Conservation (phyloP, 1,140 invertebrate species). For the Eumeta japonica region DNA sequence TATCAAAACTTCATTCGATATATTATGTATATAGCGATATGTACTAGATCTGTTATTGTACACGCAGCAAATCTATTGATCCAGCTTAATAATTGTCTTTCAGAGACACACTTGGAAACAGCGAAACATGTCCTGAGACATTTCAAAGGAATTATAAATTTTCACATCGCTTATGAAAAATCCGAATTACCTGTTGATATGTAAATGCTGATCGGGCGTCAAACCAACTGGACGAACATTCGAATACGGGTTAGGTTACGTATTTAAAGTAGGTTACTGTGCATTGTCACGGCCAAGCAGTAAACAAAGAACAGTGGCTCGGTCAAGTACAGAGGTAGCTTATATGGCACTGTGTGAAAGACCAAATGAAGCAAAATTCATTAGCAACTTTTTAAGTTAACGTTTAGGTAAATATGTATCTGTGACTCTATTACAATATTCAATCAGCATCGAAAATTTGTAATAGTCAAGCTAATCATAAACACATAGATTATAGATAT, state of each 20-base stretch:
- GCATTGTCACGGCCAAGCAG: slow-evolving; percentile 24
- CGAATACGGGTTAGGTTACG: slow-evolving; percentile 34
- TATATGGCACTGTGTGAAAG: slow-evolving; percentile 26
- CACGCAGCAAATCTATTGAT: slow-evolving; percentile 5
- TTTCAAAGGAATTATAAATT: slow-evolving; percentile 5
- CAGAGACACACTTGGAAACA: slow-evolving; percentile 4
- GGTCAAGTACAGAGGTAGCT: slow-evolving; percentile 37
- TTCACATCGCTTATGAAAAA: slow-evolving; percentile 3
- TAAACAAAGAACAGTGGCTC: slow-evolving; percentile 33
- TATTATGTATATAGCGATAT: slow-evolving; percentile 7
- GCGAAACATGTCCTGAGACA: slow-evolving; percentile 6
- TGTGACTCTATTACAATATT: slow-evolving; percentile 4
- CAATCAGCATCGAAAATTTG: slow-evolving; percentile 5
- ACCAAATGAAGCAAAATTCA: slow-evolving; percentile 21
- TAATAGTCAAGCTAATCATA: slow-evolving; percentile 6
- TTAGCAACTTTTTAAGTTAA: slow-evolving; percentile 4
- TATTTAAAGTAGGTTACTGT: slow-evolving; percentile 17
- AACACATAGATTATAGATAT: slow-evolving; percentile 10
- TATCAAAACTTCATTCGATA: slow-evolving; percentile 6
- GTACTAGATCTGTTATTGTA: slow-evolving; percentile 6
- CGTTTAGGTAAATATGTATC: slow-evolving; percentile 3
- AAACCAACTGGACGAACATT: slow-evolving; percentile 18
- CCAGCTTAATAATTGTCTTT: slow-evolving; percentile 7
- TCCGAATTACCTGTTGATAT: slow-evolving; percentile 10
- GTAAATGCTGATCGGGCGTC: slow-evolving; percentile 32